Conservation (phyloP, 2,888 invertebrate species). For the Lampropteryx suffumata region DNA sequence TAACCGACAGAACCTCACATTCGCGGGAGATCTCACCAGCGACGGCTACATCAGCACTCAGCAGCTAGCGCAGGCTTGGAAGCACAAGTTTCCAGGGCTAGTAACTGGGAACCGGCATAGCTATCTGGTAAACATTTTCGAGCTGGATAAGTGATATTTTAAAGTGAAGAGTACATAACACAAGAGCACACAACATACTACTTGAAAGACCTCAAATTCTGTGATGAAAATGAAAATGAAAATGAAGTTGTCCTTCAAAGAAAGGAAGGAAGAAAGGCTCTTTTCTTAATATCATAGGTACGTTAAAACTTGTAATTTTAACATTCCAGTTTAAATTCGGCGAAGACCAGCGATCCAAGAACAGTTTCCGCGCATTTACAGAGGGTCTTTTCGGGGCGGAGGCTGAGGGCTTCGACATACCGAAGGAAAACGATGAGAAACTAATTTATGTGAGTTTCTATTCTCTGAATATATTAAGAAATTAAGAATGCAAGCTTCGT, state of each 20-base stretch:
- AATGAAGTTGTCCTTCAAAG: no score
- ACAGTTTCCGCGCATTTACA: slow-evolving; percentile 85
- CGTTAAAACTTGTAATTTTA: not conserved
- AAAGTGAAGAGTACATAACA: no score
- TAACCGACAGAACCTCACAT: slow-evolving; percentile 79
- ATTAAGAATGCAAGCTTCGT: no score
- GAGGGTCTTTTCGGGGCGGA: slow-evolving; percentile 85
- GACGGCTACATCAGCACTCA: slow-evolving; percentile 86
- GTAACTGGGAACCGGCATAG: slow-evolving; percentile 79
- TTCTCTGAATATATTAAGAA: no score
- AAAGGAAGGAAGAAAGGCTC: no score
- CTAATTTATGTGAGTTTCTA: slow-evolving; percentile 49
- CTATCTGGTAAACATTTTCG: slow-evolving; percentile 74
- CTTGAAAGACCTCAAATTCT: no score
- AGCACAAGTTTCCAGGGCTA: slow-evolving; percentile 84
- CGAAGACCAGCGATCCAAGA: slow-evolving; percentile 80
- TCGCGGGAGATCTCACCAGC: slow-evolving; percentile 84
- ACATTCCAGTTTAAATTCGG: slow-evolving; percentile 84
- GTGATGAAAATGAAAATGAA: no score
- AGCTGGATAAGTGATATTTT: no score
- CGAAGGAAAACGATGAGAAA: slow-evolving; percentile 73
- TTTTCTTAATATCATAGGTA: no score
- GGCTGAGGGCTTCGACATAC: slow-evolving; percentile 60
- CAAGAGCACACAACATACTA: no score
- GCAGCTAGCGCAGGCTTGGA: slow-evolving; percentile 86